These are phyloP conservation scores for Muscicapa adusta DNA, from an alignment of 2,113 vertebrate genomes.

Conservation along the genomic window DNA sequence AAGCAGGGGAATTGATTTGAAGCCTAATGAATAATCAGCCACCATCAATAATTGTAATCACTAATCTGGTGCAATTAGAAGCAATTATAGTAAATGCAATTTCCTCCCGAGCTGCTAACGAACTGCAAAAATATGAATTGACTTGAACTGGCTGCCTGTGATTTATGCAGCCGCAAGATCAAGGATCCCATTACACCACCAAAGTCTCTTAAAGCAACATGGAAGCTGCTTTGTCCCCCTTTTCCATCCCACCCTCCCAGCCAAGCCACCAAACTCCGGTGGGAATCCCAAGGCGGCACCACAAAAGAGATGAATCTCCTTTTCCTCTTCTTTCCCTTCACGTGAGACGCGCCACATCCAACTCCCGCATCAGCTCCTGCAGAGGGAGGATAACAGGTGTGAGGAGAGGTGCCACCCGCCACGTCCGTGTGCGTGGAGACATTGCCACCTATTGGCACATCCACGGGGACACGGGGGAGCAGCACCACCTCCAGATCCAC, in stretches of 20 bases:
- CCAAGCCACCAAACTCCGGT: neutral
- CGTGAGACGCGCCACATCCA: accelerated
- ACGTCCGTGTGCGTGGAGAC: neutral
- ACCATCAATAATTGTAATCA: slow-evolving; percentile 87
- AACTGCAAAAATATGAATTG: slow-evolving; percentile 83
- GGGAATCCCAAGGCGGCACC: neutral
- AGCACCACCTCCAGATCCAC: neutral
- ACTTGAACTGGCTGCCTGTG: slow-evolving; percentile 72
- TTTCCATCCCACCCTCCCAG: neutral
- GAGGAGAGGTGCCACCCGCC: neutral
- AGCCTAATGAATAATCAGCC: slow-evolving; percentile 85
- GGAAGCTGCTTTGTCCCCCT: neutral
- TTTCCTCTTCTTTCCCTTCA: neutral
- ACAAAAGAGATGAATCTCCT: accelerated
- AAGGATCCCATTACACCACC: slow-evolving; percentile 48
- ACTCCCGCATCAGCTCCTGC: accelerated
- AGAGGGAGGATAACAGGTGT: accelerated
- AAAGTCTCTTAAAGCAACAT: slow-evolving; percentile 60
- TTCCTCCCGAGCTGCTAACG: slow-evolving; percentile 80
- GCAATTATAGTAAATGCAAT: slow-evolving; percentile 88
- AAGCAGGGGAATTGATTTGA: slow-evolving; percentile 78
- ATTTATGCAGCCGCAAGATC: slow-evolving; percentile 72
- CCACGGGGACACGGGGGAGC: neutral
- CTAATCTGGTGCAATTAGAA: slow-evolving; percentile 85
- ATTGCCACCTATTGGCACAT: slow-evolving; percentile 40